These are phyloP conservation scores for Palythoa grandiflora DNA, from an alignment of 92 coral and sea anemone species.

Conservation along the genomic window DNA sequence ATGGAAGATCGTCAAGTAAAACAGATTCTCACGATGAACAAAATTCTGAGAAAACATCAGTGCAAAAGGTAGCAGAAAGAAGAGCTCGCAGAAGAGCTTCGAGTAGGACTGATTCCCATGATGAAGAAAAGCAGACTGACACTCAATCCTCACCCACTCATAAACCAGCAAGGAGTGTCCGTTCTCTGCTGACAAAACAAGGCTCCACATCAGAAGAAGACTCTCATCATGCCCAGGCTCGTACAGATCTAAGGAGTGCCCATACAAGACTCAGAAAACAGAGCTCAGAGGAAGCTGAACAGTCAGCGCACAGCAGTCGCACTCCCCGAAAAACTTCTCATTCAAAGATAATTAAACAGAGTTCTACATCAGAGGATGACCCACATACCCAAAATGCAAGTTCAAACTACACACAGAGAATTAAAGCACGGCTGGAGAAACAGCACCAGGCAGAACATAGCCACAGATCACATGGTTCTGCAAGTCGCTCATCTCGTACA, in stretches of 20 bases:
- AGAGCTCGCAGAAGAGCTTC: constrained; percentile 34
- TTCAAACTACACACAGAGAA: constrained; percentile 41
- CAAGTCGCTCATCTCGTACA: background rate
- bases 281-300: constrained; percentile 16
- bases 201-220: constrained; percentile 47
- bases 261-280: constrained; percentile 37
- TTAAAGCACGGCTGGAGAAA: constrained; percentile 42
- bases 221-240: background rate
- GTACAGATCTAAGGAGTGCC: constrained; percentile 23
- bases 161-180: constrained; percentile 27
- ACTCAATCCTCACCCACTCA: constrained; percentile 27
- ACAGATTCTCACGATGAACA: constrained; percentile 22
- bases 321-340: constrained; percentile 25
- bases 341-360: constrained; percentile 31
- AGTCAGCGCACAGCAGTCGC: constrained; percentile 1
- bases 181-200: constrained; percentile 34
- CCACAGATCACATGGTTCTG: constrained; percentile 1
- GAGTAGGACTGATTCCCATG: constrained; percentile 18
- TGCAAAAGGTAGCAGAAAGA: constrained; percentile 26
- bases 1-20: constrained; percentile 10
- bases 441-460: constrained; percentile 14
- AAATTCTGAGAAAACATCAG: constrained; percentile 18
- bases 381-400: constrained; percentile 11
- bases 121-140: constrained; percentile 33
- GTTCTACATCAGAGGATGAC: constrained; percentile 40